These are phyloP conservation scores for Minunthozetes semirufus DNA, from an alignment of 2,888 invertebrate species.

Conservation along the genomic window DNA sequence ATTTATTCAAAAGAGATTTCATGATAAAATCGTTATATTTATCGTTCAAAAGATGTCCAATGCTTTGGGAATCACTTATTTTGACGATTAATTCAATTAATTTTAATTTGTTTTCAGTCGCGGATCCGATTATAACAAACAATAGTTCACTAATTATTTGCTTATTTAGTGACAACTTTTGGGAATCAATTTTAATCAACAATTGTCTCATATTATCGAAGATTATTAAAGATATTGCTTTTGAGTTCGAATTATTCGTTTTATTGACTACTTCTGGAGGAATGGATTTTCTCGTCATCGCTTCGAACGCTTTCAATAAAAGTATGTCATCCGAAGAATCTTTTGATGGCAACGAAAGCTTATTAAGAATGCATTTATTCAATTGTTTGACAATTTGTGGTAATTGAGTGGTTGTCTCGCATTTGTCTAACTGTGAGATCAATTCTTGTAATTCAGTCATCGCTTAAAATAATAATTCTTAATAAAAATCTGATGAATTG, in stretches of 20 bases:
- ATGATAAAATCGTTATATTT: not conserved
- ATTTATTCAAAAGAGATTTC: not conserved
- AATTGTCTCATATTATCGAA: slow-evolving; percentile 18
- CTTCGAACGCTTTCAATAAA: not conserved
- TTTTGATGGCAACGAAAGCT: not conserved
- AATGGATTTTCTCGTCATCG: not conserved
- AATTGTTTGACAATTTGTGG: not conserved
- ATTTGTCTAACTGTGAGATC: not conserved
- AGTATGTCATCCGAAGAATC: not conserved
- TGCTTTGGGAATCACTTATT: not conserved
- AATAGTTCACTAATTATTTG: not conserved
- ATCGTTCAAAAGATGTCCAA: not conserved
- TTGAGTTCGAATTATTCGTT: not conserved
- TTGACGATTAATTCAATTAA: not conserved
- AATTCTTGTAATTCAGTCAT: slow-evolving; percentile 15
- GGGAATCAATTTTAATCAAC: slow-evolving; percentile 14
- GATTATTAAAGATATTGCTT: not conserved
- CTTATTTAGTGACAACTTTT: not conserved
- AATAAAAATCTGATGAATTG: too few species aligned
- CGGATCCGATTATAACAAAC: not conserved
- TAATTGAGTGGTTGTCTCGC: not conserved
- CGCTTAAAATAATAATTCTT: not conserved
- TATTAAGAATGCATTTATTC: not conserved
- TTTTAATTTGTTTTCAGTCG: slow-evolving; percentile 1
- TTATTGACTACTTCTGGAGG: not conserved